phyloP scores from a whole-genome alignment of 2,113 vertebrate genomes.

The Grus americana region DNA sequence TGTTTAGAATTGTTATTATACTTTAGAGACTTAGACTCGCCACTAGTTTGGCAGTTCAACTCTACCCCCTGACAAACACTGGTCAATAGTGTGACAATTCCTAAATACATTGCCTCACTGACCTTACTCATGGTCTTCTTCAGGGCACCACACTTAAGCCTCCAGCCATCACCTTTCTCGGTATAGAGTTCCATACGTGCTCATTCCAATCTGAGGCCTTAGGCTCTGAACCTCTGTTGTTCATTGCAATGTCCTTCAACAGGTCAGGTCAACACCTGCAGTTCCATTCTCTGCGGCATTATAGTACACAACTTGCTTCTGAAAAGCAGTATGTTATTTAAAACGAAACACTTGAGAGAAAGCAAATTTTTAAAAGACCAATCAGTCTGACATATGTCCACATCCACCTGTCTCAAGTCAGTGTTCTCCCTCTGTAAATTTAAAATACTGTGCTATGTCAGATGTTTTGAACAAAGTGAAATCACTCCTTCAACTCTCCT shows the following conservation, averaged over 20 bases:
- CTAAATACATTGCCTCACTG: neutral
- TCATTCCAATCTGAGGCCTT: neutral
- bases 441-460: neutral
- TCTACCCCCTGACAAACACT: accelerated
- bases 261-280: constrained; percentile 62
- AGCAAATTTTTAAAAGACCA: neutral
- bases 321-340: neutral
- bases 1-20: neutral
- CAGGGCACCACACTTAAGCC: neutral
- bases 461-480: neutral
- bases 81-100: neutral
- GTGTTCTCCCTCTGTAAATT: neutral
- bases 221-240: neutral
- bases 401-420: neutral
- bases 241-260: neutral
- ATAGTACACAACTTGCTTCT: neutral
- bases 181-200: accelerated
- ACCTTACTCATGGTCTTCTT: neutral
- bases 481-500: neutral
- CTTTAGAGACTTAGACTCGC: neutral
- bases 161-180: neutral
- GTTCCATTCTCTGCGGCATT: neutral
- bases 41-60: neutral
- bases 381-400: neutral
- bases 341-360: neutral